phyloP scores from a whole-genome alignment of 2,113 vertebrate genomes.

The Calidris pygmaea region DNA sequence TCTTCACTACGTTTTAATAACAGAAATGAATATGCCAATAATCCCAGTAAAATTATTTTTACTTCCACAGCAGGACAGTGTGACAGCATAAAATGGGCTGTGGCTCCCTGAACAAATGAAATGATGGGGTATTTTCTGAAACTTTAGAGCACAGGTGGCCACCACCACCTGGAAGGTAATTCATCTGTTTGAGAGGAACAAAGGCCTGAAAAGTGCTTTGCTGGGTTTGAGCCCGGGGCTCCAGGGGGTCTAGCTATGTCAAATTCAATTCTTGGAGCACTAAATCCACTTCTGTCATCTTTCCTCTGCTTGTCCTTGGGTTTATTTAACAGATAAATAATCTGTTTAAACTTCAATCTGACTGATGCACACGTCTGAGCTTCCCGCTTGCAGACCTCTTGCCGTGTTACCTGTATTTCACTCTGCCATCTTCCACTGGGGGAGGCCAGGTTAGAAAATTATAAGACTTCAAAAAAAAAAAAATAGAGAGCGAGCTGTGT shows the following conservation, averaged over 20 bases:
- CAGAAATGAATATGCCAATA: background rate
- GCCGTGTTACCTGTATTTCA: background rate
- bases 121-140: background rate
- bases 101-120: background rate
- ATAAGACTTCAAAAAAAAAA: background rate
- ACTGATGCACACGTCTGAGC: background rate
- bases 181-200: background rate
- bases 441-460: background rate
- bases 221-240: background rate
- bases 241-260: background rate
- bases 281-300: background rate
- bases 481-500: background rate
- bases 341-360: background rate
- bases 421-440: background rate
- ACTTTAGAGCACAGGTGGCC: background rate
- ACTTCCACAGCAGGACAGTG: background rate
- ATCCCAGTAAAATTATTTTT: background rate
- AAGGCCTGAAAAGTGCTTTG: background rate
- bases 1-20: background rate
- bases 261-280: background rate
- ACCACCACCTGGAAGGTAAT: background rate
- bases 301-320: background rate
- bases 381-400: background rate
- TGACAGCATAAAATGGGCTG: background rate
- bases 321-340: background rate